Percentiles rank a stretch among this genome's conserved stretches.
Evolutionary conservation across 2,888 invertebrate species (phyloP).

Genomic region (Phortica magna): DNA sequence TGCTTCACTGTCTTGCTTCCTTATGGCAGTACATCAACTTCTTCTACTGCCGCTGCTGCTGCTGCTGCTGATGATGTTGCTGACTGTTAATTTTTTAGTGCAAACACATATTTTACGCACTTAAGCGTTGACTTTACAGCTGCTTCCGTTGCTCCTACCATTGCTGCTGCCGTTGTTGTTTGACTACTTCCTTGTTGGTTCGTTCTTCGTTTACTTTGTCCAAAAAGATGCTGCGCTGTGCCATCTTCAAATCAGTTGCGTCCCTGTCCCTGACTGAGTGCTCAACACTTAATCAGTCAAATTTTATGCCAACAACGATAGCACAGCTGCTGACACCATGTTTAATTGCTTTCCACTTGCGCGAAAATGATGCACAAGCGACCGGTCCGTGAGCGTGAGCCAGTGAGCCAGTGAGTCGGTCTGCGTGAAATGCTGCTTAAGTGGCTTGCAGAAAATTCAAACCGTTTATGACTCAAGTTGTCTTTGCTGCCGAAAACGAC

Average conservation of each 20-base stretch:
- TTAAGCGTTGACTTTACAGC: background rate
- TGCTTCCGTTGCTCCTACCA: background rate
- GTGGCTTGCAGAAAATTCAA: too few species aligned
- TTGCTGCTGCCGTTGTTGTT: conserved; percentile 30
- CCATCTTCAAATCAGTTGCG: too few species aligned
- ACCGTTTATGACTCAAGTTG: background rate
- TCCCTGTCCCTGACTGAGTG: conserved; percentile 47
- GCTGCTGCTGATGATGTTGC: conserved; percentile 46
- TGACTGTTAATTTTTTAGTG: background rate
- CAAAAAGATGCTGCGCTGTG: too few species aligned
- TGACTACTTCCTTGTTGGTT: background rate
- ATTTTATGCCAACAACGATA: conserved; percentile 50
- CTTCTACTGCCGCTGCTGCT: conserved; percentile 43
- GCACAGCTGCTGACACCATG: conserved; percentile 58
- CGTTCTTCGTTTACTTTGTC: too few species aligned
- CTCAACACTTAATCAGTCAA: conserved; percentile 66
- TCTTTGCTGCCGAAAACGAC: background rate
- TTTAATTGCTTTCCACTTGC: conserved; percentile 61
- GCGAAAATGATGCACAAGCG: conserved; percentile 38
- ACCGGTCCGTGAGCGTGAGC: too few species aligned
- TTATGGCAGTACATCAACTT: too few species aligned
- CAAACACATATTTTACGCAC: background rate
- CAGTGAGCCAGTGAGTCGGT: too few species aligned
- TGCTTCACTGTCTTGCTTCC: too few species aligned
- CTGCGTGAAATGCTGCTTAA: too few species aligned